phyloP scores from a whole-genome alignment of 2,797 vertebrate genomes.

The Corythornis leucogaster region DNA sequence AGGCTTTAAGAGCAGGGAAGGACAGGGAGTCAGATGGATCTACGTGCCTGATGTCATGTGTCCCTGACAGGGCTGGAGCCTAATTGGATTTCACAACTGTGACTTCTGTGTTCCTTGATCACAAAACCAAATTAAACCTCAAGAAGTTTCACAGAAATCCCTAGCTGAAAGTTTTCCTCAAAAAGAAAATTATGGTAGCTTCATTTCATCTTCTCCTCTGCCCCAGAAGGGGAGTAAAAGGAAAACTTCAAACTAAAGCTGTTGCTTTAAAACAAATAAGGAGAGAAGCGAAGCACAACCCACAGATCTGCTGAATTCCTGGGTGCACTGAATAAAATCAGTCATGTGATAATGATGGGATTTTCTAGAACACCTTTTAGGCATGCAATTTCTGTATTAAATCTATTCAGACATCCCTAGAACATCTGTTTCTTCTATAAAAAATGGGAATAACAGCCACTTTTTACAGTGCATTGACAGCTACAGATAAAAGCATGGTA shows the following conservation, averaged over 20 bases:
- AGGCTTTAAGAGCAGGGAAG: background rate
- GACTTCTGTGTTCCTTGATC: slow-evolving; percentile 7
- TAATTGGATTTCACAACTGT: slow-evolving; percentile 56
- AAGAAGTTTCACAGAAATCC: background rate
- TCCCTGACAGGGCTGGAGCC: background rate
- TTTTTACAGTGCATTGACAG: slow-evolving; percentile 30
- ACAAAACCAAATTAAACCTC: slow-evolving; percentile 28
- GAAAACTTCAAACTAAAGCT: background rate
- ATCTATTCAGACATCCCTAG: slow-evolving; percentile 27
- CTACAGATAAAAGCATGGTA: slow-evolving; percentile 36
- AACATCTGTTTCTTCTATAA: slow-evolving; percentile 47
- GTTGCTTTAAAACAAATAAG: background rate
- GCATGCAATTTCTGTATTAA: slow-evolving; percentile 25
- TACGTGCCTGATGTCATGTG: background rate
- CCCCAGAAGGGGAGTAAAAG: background rate
- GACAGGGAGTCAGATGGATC: background rate
- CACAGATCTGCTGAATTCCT: slow-evolving; percentile 25
- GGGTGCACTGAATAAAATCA: slow-evolving; percentile 48
- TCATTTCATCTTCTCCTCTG: background rate
- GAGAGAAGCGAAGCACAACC: background rate
- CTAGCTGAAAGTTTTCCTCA: background rate
- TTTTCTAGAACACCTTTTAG: slow-evolving; percentile 67
- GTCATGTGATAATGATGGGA: slow-evolving; percentile 51
- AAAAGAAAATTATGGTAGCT: background rate
- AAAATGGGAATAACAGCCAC: slow-evolving; percentile 17